Base-by-base conservation (phyloP, 2,113 vertebrate species). In the Pardalotus punctatus region DNA sequence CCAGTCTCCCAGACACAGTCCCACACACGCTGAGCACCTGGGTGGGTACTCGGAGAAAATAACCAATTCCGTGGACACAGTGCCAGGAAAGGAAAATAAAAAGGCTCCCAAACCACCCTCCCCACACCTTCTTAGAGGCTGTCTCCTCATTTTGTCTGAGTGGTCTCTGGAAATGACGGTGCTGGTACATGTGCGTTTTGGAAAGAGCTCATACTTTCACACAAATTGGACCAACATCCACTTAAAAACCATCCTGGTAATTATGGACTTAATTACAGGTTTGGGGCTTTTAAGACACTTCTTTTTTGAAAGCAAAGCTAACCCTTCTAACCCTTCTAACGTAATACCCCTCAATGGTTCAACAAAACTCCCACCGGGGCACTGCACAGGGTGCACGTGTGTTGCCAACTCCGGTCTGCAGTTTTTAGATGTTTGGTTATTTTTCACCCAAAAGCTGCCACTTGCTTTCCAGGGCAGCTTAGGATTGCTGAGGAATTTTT, bases 11-110 rank as follows among this genome's bases (percentile, higher is more conserved):
- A 82, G 70, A 84, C 53, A 81, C 70, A 73, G 50, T 50, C 84
- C 77, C 64, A 64, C 3, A 4, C 40, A 65, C 0, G 0, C n/a
- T 0, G 8, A 83, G 45, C 1, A 3, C 58, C 58, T 6, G 3
- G 17, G 40, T 2, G 6, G 65, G 35, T 45, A 47, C 54, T 70
- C 45, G 45, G 42, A 84, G 51, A 31, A 51, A n/a, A 74, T 31
- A 50, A 62, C 25, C 4, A 6, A 51, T 81, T 69, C 56, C 33
- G 70, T 1, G 2, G n/a, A 36, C 38, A 50, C 6, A 4, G 73
- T 13, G 35, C 81, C 38, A 74, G 51, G 10, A 78, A 28, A 70
- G 15, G 40, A 61, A 88, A 91, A 69, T 5, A 42, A 61, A 67
- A 65, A 5, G 22, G 24, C 78, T 81, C 74, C 90, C 64, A 91